These are phyloP conservation scores for Dunckerocampus dactyliophorus DNA, from an alignment of 2,113 vertebrate species.

Conservation along the genomic window DNA sequence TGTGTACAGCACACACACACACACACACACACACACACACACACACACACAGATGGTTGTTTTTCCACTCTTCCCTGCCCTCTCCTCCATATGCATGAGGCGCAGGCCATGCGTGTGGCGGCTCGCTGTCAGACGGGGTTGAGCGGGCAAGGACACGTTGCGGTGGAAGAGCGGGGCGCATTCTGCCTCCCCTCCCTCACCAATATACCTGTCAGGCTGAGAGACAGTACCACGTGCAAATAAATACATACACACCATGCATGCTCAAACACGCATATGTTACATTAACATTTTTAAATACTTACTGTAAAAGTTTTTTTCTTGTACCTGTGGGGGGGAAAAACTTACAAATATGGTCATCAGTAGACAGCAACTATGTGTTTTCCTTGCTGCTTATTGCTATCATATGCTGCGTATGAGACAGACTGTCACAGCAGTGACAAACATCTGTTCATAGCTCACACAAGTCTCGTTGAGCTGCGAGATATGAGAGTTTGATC, in stretches of 20 bases:
- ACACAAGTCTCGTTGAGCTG: conserved; percentile 3
- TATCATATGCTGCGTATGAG: not conserved
- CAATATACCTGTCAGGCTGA: conserved; percentile 64
- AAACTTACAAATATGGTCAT: conserved; percentile 4
- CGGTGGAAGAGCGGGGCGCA: conserved; percentile 11
- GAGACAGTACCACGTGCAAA: conserved; percentile 46
- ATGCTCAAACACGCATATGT: not conserved
- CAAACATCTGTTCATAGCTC: conserved; percentile 2
- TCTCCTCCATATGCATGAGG: conserved; percentile 74
- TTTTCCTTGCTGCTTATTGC: too few species aligned
- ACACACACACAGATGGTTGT: conserved; percentile 45
- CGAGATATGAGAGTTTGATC: not conserved
- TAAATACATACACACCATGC: conserved; percentile 8
- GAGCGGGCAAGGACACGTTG: conserved; percentile 65
- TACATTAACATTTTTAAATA: too few species aligned
- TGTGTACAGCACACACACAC: not conserved
- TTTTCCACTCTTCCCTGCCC: conserved; percentile 48
- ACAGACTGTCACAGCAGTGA: not conserved
- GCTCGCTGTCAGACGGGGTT: conserved; percentile 69
- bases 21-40: conserved; percentile 3
- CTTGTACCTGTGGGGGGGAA: too few species aligned
- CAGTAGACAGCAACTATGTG: not conserved
- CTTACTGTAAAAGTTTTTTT: too few species aligned
- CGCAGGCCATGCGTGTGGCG: conserved; percentile 57
- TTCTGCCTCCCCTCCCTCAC: conserved; percentile 36